Percentiles rank a stretch among this genome's conserved stretches.
Evolutionary conservation across 1,140 invertebrate genomes (phyloP).

Genomic region (Monomorium pharaonis): DNA sequence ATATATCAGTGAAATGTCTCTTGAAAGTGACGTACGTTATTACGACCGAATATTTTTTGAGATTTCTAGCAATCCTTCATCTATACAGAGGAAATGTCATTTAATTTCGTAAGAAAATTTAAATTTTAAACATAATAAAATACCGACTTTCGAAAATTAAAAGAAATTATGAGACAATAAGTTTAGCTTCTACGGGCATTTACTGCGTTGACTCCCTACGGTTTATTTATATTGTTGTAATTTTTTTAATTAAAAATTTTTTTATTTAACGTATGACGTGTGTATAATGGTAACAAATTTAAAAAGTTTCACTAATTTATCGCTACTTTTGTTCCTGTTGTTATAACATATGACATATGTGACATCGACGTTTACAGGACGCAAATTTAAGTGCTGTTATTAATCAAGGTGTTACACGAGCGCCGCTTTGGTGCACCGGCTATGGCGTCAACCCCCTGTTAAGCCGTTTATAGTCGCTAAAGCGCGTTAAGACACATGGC

Average conservation of each 20-base stretch:
- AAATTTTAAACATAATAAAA: background rate
- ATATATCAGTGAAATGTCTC: background rate
- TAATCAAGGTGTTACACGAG: background rate
- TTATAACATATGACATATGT: background rate
- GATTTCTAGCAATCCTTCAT: background rate
- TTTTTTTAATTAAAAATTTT: background rate
- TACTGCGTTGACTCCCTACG: too few relatives aligned
- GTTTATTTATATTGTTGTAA: too few relatives aligned
- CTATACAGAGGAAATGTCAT: background rate
- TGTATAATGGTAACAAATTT: background rate
- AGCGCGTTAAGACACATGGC: slow-evolving; percentile 18
- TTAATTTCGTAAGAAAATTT: background rate
- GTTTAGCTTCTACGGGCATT: too few relatives aligned
- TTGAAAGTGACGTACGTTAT: background rate
- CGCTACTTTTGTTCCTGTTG: background rate
- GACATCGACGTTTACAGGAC: background rate
- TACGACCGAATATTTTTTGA: background rate
- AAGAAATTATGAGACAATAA: too few relatives aligned
- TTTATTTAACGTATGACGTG: background rate
- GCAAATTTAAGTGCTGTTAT: slow-evolving; percentile 19
- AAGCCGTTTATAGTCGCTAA: slow-evolving; percentile 42
- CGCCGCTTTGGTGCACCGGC: background rate
- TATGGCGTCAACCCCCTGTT: background rate
- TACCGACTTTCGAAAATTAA: too few relatives aligned
- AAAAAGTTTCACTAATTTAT: background rate